Evolutionary conservation across 2,797 vertebrate genomes (phyloP).

Genomic region (Arrhamphus sclerolepis): DNA sequence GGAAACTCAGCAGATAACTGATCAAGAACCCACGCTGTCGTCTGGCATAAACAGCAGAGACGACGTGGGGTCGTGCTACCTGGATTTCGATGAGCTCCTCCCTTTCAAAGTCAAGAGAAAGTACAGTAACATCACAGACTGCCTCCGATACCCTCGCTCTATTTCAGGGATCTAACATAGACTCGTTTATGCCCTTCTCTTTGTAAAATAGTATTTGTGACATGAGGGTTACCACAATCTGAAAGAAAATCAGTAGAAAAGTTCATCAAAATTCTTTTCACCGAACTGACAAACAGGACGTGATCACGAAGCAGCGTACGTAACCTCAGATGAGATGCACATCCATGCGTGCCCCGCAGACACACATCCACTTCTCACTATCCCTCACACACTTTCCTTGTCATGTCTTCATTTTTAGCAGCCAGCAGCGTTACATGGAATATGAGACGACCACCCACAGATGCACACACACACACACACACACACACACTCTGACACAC

Average conservation of each 20-base stretch:
- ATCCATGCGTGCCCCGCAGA: conserved; percentile 7
- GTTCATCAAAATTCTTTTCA: conserved; percentile 1
- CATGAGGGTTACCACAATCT: not conserved
- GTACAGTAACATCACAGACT: not conserved
- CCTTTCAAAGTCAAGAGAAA: no score
- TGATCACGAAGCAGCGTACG: conserved; percentile 10
- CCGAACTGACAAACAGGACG: not conserved
- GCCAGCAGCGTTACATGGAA: conserved; percentile 63
- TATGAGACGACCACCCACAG: conserved; percentile 59
- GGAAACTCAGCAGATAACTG: no score
- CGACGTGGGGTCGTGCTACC: no score
- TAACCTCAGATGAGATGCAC: conserved; percentile 25
- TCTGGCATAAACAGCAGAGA: no score
- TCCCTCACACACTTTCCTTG: conserved; percentile 71
- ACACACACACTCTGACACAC: conserved; percentile 37
- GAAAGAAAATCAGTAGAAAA: not conserved
- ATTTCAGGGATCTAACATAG: not conserved
- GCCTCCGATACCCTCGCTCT: not conserved
- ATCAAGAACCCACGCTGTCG: no score
- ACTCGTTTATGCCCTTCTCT: not conserved
- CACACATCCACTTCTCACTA: conserved; percentile 46
- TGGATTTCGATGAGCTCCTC: no score
- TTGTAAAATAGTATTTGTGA: not conserved
- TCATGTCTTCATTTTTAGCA: conserved; percentile 80
- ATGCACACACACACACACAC: conserved; percentile 28